Evolutionary conservation across 2,888 invertebrate species (phyloP), one percentile per base, ranked within the genome.

Genomic region (Clusia tigrina): DNA sequence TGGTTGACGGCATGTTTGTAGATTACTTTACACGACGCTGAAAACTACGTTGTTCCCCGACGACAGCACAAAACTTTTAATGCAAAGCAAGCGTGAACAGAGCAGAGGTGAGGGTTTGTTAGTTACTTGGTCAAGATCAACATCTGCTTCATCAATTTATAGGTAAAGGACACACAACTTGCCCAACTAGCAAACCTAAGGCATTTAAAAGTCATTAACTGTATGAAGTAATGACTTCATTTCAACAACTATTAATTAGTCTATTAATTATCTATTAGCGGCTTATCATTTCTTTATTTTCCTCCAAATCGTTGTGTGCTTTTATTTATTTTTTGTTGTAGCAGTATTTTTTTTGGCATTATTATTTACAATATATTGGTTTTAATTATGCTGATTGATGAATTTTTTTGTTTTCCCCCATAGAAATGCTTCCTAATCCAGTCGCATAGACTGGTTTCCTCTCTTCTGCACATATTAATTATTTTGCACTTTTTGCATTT

Each of bases 41-140:
- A 89, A 89, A 80, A 90, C 89, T 71, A 88, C 91, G 1, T 75
- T 90, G 62, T 88, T 87, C 70, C 94, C 94, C 55, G 91, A 91
- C 76, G 90, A 92, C 77, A 89, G 93, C 74, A 88, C 90, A 54
- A 88, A 88, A 79, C 91, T 91, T 17, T 85, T 91, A 70, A 83
- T 89, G 64, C 86, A 89, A 71, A 86, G 87, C 60, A 86, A 89
- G 62, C 86, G 86, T 63, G 83, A 83, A 65, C 83, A 83, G 75
- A 86, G 86, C 81, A 83, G 82, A 87, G 87, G 87, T 87, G 87
- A 87, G 86, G 86, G 85, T 84, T 86, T 87, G 84, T 86, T 87
- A 84, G 87, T 87, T 79, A 85, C 87, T 82, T 87, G 87, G 87
- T 87, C 87, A 81, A 84, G 87, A 78, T 87, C 87, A 71, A 87